Conservation (phyloP, 37 sponge, comb jelly and placozoan genomes). For the Hexactinellida sp. region DNA sequence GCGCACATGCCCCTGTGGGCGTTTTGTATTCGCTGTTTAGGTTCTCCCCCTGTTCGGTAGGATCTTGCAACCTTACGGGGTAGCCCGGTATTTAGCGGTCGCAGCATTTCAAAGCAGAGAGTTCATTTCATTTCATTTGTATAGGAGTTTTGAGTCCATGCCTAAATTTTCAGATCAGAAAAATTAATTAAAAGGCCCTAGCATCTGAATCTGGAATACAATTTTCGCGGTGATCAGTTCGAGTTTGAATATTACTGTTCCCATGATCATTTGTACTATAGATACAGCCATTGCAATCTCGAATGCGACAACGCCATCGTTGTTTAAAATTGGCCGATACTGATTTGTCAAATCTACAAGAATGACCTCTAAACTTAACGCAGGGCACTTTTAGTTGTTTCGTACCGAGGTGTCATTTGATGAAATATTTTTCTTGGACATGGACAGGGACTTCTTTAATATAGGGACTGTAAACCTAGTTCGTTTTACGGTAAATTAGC, state of each 20-base stretch:
- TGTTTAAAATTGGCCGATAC: not conserved
- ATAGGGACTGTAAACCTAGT: no score
- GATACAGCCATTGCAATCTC: not conserved
- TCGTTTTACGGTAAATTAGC: no score
- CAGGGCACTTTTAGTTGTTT: not conserved
- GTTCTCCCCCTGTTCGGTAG: no score
- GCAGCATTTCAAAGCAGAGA: no score
- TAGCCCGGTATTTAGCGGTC: no score
- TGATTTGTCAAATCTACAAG: not conserved
- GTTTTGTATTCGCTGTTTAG: no score
- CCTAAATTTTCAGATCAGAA: not conserved
- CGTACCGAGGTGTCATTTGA: not conserved
- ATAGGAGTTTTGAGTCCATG: no score
- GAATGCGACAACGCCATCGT: not conserved
- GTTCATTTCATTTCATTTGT: no score
- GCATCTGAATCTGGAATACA: not conserved
- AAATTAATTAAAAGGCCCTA: not conserved
- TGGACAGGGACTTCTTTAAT: not conserved
- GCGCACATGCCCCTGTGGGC: no score
- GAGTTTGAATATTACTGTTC: not conserved
- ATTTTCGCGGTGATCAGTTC: not conserved
- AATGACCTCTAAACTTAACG: not conserved
- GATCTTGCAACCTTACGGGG: no score
- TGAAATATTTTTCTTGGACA: not conserved
- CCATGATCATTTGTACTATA: not conserved